Evolutionary conservation across 92 coral and sea anemone species (phyloP), one percentile per base, ranked within the genome.

Genomic region (Blastomussa wellsi): DNA sequence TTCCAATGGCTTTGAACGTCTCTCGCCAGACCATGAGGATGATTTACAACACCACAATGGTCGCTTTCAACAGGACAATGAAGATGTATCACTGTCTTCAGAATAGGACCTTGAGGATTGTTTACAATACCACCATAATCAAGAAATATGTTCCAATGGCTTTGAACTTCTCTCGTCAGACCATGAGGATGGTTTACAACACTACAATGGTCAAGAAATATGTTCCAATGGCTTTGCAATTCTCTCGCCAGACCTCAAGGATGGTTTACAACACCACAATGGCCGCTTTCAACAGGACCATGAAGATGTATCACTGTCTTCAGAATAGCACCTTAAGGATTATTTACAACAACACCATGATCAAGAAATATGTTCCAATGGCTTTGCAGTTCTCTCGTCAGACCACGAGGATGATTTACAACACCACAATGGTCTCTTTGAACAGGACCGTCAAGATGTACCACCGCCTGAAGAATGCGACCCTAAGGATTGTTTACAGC

Each of bases 1-100:
- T 77, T 3, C 95, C 98, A 1, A 66, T 84, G 33, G 92, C 88
- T 26, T 67, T 86, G 80, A 92, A 88, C 77, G 19, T 57, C 65
- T 57, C 65, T 24, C 65, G 65, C 10, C 65, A 77, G 69, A n/a
- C n/a, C n/a, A n/a, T n/a, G n/a, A n/a, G n/a, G n/a, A n/a, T n/a
- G n/a, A n/a, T n/a, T n/a, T n/a, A n/a, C n/a, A n/a, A n/a, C n/a
- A n/a, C n/a, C n/a, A n/a, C n/a, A n/a, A n/a, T n/a, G n/a, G n/a
- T n/a, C n/a, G n/a, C n/a, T n/a, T n/a, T n/a, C n/a, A n/a, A n/a
- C n/a, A n/a, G n/a, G n/a, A n/a, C n/a, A n/a, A n/a, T n/a, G n/a
- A n/a, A n/a, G n/a, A n/a, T n/a, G n/a, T n/a, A n/a, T n/a, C n/a
- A n/a, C n/a, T n/a, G n/a, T n/a, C n/a, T n/a, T n/a, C n/a, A n/a